Base-by-base conservation (phyloP, 2,888 invertebrate species). In the Phania funesta region DNA sequence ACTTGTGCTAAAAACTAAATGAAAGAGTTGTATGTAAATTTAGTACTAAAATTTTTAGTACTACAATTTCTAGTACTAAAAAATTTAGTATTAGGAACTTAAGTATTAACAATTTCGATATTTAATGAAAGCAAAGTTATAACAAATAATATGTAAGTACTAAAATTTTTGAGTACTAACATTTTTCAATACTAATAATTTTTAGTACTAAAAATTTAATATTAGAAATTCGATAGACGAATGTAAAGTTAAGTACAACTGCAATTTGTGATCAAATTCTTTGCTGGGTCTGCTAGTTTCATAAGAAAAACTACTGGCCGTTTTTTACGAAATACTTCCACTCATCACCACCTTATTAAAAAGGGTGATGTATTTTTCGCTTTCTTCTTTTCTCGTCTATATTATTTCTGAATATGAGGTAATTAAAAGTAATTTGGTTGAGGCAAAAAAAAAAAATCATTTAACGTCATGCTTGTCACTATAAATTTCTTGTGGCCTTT, bases 401-500 rank as follows among this genome's bases (percentile, higher is more conserved):
- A 46, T 46, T 41, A 48, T 54, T 68, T 64, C 52, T 20, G 11
- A 26, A 11, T 70, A 65, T 65, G 65, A 58, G 74, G 74, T 75
- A 82, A 82, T 82, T 82, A 82, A 82, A 78, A 82, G 78, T 75
- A 78, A 82, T 78, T 73, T 78, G 41, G 46, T 48, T 13, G 44
- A 71, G 50, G 3, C 9, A n/a, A 16, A 18, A 5, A 26, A 46
- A 7, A 35, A 65, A 11, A 35, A 67, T 48, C 67, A 35, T 44
- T 38, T 65, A 78, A 82, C 74, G 82, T 78, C 74, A 75, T 74
- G 78, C 68, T 70, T 82, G 82, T 82, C 77, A 74, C 60, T 78
- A 70, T 74, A 70, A 73, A 78, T 78, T 82, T 81, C 35, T 48
- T 20, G 65, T 74, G 65, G 38, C 48, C 56, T 71, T 80, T 71